A percentile compares a stretch with the other conserved stretches of the same genome.
These are phyloP conservation scores for Macrocentrus cingulum DNA, from an alignment of 1,140 invertebrate species.

Conservation along the genomic window DNA sequence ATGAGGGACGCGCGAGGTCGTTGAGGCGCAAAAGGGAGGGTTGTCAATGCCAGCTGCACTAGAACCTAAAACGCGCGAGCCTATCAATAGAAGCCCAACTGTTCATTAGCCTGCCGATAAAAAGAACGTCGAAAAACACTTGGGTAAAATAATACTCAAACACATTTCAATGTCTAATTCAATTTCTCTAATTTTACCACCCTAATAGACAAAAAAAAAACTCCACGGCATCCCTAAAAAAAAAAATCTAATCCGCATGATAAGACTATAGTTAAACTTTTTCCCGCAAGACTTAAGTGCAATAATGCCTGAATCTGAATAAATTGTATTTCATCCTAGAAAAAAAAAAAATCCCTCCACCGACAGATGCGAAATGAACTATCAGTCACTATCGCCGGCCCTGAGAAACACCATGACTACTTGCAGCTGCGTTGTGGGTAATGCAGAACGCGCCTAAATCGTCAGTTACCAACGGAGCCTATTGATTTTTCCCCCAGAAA, in stretches of 20 bases:
- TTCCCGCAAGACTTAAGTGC: too few relatives aligned
- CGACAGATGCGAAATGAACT: constrained; percentile 39
- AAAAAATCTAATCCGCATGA: not conserved
- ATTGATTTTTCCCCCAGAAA: constrained; percentile 12
- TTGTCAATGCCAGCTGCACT: constrained; percentile 21
- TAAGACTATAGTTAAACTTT: too few relatives aligned
- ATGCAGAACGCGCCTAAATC: constrained; percentile 47
- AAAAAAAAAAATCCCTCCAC: constrained; percentile 33
- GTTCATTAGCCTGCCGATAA: constrained; percentile 10
- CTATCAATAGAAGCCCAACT: constrained; percentile 23
- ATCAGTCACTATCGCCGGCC: constrained; percentile 29
- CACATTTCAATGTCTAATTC: not conserved
- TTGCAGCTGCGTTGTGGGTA: constrained; percentile 39
- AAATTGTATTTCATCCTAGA: constrained; percentile 1
- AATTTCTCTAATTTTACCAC: too few relatives aligned
- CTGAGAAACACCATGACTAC: constrained; percentile 22
- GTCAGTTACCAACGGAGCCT: constrained; percentile 40
- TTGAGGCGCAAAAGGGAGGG: not conserved
- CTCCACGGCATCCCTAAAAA: too few relatives aligned
- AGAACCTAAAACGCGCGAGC: not conserved
- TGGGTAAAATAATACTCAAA: not conserved
- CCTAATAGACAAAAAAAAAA: too few relatives aligned
- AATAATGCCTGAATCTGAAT: not conserved
- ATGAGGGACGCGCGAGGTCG: not conserved
- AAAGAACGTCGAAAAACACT: not conserved